phyloP scores from a whole-genome alignment of 2,797 vertebrate species.

The Tragopan temminckii region DNA sequence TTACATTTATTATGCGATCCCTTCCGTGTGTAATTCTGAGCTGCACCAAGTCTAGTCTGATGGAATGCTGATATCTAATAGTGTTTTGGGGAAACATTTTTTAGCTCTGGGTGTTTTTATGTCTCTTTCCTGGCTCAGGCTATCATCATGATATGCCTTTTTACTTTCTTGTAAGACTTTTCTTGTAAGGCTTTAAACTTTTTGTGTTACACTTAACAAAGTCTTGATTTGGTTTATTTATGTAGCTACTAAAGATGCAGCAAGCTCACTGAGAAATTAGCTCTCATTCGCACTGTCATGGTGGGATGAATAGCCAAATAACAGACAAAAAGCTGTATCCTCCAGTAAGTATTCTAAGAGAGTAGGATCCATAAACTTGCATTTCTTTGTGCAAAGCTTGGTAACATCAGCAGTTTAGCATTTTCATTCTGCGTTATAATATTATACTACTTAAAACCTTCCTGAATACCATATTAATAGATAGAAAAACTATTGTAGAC shows the following conservation, averaged over 20 bases:
- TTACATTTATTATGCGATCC: not conserved
- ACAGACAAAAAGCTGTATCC: not conserved
- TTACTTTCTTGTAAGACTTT: not conserved
- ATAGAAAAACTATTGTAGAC: not conserved
- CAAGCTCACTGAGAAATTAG: not conserved
- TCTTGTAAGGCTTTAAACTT: not conserved
- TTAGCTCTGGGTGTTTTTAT: not conserved
- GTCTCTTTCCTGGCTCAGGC: not conserved
- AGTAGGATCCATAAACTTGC: not conserved
- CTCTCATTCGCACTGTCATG: not conserved
- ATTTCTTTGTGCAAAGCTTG: not conserved
- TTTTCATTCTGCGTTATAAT: not conserved
- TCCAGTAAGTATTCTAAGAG: not conserved
- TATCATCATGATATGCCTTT: not conserved
- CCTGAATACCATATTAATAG: not conserved
- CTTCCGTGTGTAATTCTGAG: not conserved
- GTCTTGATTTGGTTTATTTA: not conserved
- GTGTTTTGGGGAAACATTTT: not conserved
- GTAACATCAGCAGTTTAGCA: not conserved
- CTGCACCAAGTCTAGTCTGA: not conserved
- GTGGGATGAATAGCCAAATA: not conserved
- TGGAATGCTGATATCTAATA: not conserved
- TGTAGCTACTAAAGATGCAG: not conserved
- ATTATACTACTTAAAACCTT: not conserved
- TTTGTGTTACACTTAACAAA: not conserved